Evolutionary conservation across 2,797 vertebrate genomes (phyloP).

Genomic region (Urocyon cinereoargenteus): DNA sequence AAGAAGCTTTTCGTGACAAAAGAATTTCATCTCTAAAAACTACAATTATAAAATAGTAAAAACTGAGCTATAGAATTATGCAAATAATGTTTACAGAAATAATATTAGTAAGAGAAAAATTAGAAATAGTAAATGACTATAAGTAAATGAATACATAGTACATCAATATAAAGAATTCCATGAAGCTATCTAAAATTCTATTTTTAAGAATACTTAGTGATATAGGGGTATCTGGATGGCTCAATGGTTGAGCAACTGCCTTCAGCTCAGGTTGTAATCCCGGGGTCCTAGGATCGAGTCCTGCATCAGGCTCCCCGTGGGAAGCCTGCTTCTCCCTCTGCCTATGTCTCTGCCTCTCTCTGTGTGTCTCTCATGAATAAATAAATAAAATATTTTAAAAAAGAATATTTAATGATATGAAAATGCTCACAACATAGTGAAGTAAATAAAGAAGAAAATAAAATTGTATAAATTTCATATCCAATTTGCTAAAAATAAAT

Average conservation of each 20-base stretch:
- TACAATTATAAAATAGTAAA: background rate
- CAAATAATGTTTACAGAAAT: background rate
- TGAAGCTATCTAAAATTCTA: background rate
- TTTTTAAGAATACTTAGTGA: background rate
- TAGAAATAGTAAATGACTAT: background rate
- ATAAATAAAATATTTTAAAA: too few species aligned
- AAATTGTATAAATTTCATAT: background rate
- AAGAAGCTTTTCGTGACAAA: background rate
- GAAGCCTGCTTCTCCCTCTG: too few species aligned
- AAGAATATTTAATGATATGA: conserved; percentile 12
- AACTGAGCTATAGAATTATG: background rate
- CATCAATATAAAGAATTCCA: background rate
- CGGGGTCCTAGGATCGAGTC: too few species aligned
- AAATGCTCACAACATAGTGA: background rate
- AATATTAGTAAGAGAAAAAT: background rate
- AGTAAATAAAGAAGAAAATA: background rate
- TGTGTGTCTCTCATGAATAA: too few species aligned
- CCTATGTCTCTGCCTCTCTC: too few species aligned
- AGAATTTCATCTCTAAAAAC: background rate
- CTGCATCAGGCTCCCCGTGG: too few species aligned
- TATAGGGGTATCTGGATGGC: background rate
- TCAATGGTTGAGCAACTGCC: too few species aligned
- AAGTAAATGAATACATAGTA: background rate
- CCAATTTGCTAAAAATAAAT: conserved; percentile 4
- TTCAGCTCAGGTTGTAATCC: too few species aligned